These are phyloP conservation scores for Protonibea diacanthus DNA, from an alignment of 2,797 vertebrate species.

Conservation along the genomic window DNA sequence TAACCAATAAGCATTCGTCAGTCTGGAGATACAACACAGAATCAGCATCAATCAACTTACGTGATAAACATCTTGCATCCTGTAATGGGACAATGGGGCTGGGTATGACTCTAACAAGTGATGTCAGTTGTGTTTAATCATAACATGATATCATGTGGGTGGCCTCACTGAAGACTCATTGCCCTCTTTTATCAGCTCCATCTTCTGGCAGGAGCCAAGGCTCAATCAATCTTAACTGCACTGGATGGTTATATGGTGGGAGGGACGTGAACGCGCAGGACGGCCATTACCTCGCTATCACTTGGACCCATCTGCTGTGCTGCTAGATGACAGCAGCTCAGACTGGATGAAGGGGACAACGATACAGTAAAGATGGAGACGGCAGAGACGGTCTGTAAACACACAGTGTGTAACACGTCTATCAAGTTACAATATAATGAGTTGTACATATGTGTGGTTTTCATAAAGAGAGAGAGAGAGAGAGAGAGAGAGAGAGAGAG, in stretches of 20 bases:
- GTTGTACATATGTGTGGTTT: background rate
- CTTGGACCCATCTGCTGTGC: conserved; percentile 64
- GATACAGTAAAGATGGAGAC: background rate
- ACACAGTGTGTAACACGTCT: background rate
- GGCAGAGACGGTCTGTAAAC: conserved; percentile 13
- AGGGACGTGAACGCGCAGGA: conserved; percentile 51
- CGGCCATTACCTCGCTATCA: conserved; percentile 72
- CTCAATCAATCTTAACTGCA: conserved; percentile 77
- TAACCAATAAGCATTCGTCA: conserved; percentile 41
- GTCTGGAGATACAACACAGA: conserved; percentile 41
- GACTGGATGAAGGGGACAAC: conserved; percentile 25
- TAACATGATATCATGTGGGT: conserved; percentile 55
- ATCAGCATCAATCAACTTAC: conserved; percentile 66
- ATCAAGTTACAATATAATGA: conserved; percentile 14
- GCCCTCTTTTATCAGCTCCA: conserved; percentile 69
- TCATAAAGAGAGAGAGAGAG: background rate
- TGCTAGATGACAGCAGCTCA: conserved; percentile 51
- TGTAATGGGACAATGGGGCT: conserved; percentile 68
- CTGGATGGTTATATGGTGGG: conserved; percentile 51
- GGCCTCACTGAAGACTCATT: conserved; percentile 62
- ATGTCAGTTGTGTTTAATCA: conserved; percentile 69
- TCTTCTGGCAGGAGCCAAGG: conserved; percentile 59
- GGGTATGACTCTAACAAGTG: conserved; percentile 50
- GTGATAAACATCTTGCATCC: conserved; percentile 68
- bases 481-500: background rate